phyloP scores from a whole-genome alignment of 2,797 vertebrate species.

The Rhinichthys osculus region DNA sequence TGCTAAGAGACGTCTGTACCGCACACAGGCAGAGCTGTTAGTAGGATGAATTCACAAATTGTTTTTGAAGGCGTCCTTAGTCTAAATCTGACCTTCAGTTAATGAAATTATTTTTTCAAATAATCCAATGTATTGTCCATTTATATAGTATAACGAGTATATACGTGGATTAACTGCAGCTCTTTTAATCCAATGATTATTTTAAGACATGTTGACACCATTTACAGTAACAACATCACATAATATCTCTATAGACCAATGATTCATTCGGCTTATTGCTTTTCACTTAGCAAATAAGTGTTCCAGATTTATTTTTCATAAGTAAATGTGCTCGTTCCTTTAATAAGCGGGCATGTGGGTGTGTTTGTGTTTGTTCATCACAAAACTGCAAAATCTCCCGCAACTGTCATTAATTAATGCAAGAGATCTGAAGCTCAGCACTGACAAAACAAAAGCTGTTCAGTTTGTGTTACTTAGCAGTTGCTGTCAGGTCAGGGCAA shows the following conservation, averaged over 20 bases:
- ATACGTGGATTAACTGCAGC: neutral
- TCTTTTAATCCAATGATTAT: neutral
- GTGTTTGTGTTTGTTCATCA: conserved; percentile 21
- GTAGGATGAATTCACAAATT: conserved; percentile 8
- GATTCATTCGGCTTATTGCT: neutral
- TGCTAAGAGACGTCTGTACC: conserved; percentile 41
- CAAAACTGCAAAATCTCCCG: neutral
- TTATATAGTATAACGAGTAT: neutral
- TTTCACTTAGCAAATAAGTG: conserved; percentile 11
- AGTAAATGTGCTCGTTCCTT: neutral
- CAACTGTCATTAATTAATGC: conserved; percentile 27
- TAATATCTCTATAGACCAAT: neutral
- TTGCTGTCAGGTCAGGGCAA: conserved; percentile 17
- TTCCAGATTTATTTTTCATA: neutral
- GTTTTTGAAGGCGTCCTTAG: conserved; percentile 10
- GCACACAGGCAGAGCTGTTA: conserved; percentile 11
- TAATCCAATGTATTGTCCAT: neutral
- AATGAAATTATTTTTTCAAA: neutral
- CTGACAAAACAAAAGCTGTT: neutral
- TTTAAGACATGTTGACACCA: neutral
- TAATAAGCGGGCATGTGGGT: neutral
- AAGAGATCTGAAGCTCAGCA: conserved; percentile 43
- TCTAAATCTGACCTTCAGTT: neutral
- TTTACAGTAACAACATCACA: neutral
- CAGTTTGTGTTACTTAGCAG: conserved; percentile 19